Base-by-base conservation (phyloP, 2,888 invertebrate species). In the Geotrupes spiniger region DNA sequence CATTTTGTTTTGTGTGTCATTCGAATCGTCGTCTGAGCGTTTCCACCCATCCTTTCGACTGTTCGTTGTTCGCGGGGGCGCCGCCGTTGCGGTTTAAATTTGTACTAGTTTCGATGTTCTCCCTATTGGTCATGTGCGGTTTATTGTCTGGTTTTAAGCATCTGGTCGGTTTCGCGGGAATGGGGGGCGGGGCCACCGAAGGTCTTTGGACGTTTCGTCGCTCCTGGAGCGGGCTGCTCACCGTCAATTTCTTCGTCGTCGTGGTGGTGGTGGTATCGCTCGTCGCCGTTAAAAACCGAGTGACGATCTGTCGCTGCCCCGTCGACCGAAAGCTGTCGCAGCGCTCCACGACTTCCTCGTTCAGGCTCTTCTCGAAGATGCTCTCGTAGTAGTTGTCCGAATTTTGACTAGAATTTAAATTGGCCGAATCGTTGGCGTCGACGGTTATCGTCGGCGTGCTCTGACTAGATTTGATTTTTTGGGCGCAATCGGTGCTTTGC, bases 11-110 rank as follows among this genome's bases (percentile, higher is more conserved):
- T 51, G 52, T 56, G 46, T 57, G 61, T 72, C 69, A 82, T 77
- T 87, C 85, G 64, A 87, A 81, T 75, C 84, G 81, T 58, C 83
- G 84, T 9, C 86, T 84, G 62, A 87, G 83, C 61, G 86, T 83
- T 63, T 83, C 84, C 0, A 87, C 87, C 87, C 87, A 87, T 60
- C 82, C 82, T 72, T 80, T 79, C 2, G 72, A 66, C 27, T 51
- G 42, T 17, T 46, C 46, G 17, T 38, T 47, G 17, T 36, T 33
- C 5, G 38, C 40, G 36, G 37, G 40, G 44, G 42, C 36, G 29
- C 44, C 8, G 26, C 36, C 39, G 9, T 38, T 31, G 2, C 27
- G 29, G 12, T n/a, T 8, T 36, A 44, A 15, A 6, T 27, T 36
- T n/a, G 11, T 21, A 46, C 37, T 16, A 33, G 3, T 49, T 25